Base-by-base conservation (phyloP, 2,797 vertebrate genomes). In the Nyctalus aviator region DNA sequence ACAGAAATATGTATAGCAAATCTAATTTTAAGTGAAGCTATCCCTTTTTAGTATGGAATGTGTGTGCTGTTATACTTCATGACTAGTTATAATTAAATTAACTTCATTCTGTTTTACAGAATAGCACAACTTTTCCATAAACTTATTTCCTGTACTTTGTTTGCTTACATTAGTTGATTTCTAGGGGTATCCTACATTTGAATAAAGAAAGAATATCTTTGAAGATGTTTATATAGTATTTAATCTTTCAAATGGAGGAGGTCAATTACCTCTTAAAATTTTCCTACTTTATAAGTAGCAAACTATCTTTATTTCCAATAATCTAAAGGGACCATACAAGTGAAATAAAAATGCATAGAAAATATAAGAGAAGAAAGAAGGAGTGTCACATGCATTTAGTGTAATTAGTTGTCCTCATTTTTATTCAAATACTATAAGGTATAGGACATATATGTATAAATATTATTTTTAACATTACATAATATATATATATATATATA, bases 381-480 rank as follows among this genome's bases (percentile, higher is more conserved):
- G 13, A 14, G 13, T 91, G 12, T n/a, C 77, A 30, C 41, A 85
- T 18, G 15, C 10, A 91, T 30, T 21, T 62, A 46, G 25, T 75
- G 7, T 53, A 81, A 89, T 73, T 69, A 73, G 7, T 66, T 93
- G 2, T 25, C 64, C 4, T 88, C 20, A 27, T 84, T 73, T 86
- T 84, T 84, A 41, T 75, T 91, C 72, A 84, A 92, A 55, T 84
- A 78, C 37, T 37, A 64, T 53, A 44, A 92, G 79, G 27, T 8
- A 89, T 84, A 91, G 15, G 12, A 9, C 5, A 2, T 76, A 48
- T 44, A 5, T 12, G n/a, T 32, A 59, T 21, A 59, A 91, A 82
- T 41, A 30, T 12, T 66, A 50, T 48, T 81, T 73, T 72, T 64
- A 21, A 73, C 17, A 85, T 35, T 53, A 18, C 14, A 64, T 55